phyloP scores from a whole-genome alignment of 2,797 vertebrate species.

The Sebastes trivittatus region DNA sequence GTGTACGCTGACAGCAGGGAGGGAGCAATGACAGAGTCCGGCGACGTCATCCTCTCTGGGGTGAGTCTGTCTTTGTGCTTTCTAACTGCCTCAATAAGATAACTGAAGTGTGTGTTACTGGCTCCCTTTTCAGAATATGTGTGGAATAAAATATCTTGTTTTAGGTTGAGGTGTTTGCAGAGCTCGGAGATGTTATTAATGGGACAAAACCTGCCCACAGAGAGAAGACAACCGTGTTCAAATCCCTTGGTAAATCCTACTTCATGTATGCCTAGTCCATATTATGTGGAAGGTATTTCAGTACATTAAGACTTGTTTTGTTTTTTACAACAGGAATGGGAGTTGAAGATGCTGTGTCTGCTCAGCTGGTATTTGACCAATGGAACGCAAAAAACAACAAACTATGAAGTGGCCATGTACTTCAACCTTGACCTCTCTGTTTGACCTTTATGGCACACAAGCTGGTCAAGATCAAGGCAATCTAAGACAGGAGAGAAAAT shows the following conservation, averaged over 20 bases:
- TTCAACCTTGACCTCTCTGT: background rate
- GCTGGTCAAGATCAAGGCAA: background rate
- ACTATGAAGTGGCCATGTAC: constrained; percentile 36
- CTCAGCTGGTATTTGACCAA: constrained; percentile 90
- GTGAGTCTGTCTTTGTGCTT: constrained; percentile 68
- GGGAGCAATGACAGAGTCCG: constrained; percentile 88
- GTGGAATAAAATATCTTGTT: background rate
- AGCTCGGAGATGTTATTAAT: constrained; percentile 92
- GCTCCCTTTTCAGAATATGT: background rate
- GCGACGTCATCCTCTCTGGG: constrained; percentile 92
- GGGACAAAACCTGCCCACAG: constrained; percentile 85
- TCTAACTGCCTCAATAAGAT: background rate
- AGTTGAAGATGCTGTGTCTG: constrained; percentile 91
- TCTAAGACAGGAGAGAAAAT: background rate
- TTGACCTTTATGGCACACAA: background rate
- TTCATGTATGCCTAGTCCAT: background rate
- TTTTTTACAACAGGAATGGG: constrained; percentile 87
- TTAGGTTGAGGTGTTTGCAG: constrained; percentile 91
- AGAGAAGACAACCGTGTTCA: constrained; percentile 95
- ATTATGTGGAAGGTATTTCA: background rate
- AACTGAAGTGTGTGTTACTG: background rate
- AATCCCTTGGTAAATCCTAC: constrained; percentile 89
- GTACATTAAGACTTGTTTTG: background rate
- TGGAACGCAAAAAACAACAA: constrained; percentile 79
- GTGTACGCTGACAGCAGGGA: constrained; percentile 93